Evolutionary conservation across 2,888 invertebrate genomes (phyloP).

Genomic region (Dioctria linearis): DNA sequence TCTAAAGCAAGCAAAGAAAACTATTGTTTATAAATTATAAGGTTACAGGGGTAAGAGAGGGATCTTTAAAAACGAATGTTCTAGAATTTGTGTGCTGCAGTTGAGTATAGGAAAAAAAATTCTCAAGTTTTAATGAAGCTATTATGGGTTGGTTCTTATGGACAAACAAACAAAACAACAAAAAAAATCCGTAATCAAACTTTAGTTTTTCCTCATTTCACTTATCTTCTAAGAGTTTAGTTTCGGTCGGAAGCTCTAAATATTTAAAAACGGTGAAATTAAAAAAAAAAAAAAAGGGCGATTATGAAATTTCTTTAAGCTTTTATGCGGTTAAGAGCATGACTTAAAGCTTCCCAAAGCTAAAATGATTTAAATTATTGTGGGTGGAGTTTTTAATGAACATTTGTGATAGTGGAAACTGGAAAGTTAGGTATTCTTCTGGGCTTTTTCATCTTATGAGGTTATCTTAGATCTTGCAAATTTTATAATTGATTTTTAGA

Average conservation of each 20-base stretch:
- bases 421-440: too few relatives aligned
- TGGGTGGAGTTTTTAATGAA: too few relatives aligned
- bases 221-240: not conserved
- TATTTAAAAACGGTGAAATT: not conserved
- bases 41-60: not conserved
- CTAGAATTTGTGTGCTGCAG: not conserved
- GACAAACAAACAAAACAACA: not conserved
- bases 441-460: too few relatives aligned
- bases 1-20: slow-evolving; percentile 24
- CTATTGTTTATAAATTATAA: slow-evolving; percentile 1
- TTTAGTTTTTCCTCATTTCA: not conserved
- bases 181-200: not conserved
- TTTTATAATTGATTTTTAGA: too few relatives aligned
- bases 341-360: not conserved
- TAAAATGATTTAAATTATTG: too few relatives aligned
- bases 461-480: too few relatives aligned
- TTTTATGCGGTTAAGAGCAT: not conserved
- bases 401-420: too few relatives aligned
- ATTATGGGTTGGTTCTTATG: not conserved
- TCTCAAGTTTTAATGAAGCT: slow-evolving; percentile 4
- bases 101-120: not conserved
- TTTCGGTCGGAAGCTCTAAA: not conserved
- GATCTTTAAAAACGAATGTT: not conserved
- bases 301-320: not conserved
- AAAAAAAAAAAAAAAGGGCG: not conserved